Percentiles rank a stretch among this genome's conserved stretches.
Conservation (phyloP, 92 coral and sea anemone species). For the Umimayanthus chanpuru region DNA sequence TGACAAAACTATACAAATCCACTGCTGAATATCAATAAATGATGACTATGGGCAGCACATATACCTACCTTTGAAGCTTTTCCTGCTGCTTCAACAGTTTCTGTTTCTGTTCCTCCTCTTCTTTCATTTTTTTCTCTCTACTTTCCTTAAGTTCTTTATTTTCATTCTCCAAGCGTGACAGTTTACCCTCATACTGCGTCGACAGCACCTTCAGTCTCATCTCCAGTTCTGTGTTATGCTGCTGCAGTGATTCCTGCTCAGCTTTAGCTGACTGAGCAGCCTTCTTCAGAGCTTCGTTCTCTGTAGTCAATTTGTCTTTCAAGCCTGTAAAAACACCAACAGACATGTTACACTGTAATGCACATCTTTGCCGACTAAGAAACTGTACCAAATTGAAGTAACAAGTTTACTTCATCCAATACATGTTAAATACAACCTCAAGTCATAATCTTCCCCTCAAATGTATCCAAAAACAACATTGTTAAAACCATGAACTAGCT, state of each 20-base stretch:
- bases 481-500: too few relatives aligned
- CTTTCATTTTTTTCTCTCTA: constrained; percentile 58
- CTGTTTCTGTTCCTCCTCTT: constrained; percentile 56
- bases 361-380: neutral
- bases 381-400: too few relatives aligned
- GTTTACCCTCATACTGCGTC: constrained; percentile 84
- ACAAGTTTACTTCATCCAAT: too few relatives aligned
- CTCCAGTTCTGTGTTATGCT: constrained; percentile 69
- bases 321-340: constrained; percentile 4
- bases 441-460: too few relatives aligned
- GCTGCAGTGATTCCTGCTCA: constrained; percentile 68
- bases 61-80: constrained; percentile 17
- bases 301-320: constrained; percentile 76
- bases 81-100: constrained; percentile 56
- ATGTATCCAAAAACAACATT: too few relatives aligned
- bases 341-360: neutral
- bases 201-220: constrained; percentile 79
- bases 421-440: too few relatives aligned
- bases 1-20: neutral
- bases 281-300: constrained; percentile 86
- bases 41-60: neutral
- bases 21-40: neutral
- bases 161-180: constrained; percentile 85
- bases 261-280: constrained; percentile 58
- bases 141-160: constrained; percentile 61